Evolutionary conservation across 1,140 invertebrate species (phyloP).

Genomic region (Drosophila ambigua): DNA sequence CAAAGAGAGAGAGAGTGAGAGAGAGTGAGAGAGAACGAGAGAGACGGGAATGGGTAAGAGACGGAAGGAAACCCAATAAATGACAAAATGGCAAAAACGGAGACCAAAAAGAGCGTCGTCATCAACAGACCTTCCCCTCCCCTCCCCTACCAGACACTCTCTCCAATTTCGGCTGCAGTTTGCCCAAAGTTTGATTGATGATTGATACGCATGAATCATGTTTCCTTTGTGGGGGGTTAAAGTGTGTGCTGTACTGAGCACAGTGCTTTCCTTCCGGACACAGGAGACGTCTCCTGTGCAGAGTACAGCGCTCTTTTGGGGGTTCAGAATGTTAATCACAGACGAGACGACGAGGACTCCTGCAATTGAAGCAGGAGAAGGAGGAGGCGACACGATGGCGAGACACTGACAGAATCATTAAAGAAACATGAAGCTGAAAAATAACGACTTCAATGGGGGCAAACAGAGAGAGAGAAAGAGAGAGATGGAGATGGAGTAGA

Average conservation of each 20-base stretch:
- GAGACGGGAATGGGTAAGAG: slow-evolving; percentile 22
- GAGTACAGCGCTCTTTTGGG: slow-evolving; percentile 3
- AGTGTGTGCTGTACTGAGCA: too few relatives aligned
- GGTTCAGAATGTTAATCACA: slow-evolving; percentile 20
- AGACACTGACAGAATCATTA: slow-evolving; percentile 40
- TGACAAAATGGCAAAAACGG: slow-evolving; percentile 47
- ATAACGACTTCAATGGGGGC: slow-evolving; percentile 37
- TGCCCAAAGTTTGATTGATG: slow-evolving; percentile 70
- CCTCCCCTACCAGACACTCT: background rate
- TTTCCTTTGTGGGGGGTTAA: too few relatives aligned
- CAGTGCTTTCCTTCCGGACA: too few relatives aligned
- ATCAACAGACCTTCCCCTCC: slow-evolving; percentile 28
- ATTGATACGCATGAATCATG: slow-evolving; percentile 77
- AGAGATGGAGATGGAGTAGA: background rate
- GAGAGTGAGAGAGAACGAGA: slow-evolving; percentile 20
- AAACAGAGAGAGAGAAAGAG: background rate
- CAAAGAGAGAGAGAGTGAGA: slow-evolving; percentile 7
- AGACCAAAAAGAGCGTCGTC: slow-evolving; percentile 9
- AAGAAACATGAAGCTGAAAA: slow-evolving; percentile 43
- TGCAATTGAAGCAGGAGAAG: too few relatives aligned
- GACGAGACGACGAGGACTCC: too few relatives aligned
- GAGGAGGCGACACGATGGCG: slow-evolving; percentile 33
- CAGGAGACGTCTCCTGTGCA: too few relatives aligned
- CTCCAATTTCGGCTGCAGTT: slow-evolving; percentile 7
- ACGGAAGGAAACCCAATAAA: slow-evolving; percentile 54